Base-by-base conservation (phyloP, 2,113 vertebrate genomes). In the Pungitius pungitius region DNA sequence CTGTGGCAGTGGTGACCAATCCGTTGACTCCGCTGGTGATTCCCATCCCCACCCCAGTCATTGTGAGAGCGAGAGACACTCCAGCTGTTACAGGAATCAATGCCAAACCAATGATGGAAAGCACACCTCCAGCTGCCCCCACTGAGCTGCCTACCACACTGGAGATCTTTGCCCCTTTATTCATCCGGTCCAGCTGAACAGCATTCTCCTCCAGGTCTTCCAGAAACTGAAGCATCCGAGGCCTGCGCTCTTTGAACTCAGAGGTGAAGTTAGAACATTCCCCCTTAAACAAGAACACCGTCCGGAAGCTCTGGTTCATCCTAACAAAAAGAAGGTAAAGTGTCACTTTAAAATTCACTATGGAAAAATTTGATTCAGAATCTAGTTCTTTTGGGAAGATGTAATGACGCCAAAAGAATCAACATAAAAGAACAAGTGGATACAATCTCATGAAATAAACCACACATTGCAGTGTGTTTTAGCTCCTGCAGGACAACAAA, bases 131-230 rank as follows among this genome's bases (percentile, higher is more conserved):
- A 1, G 77, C 24, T 0, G 69, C 74, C 11, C 90, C 88, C 69
- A 89, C 82, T 0, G 90, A 90, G 17, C 85, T 90, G 26, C 88
- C 84, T 2, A 52, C 75, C n/a, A 90, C 82, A 27, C 79, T 88
- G 79, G 88, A 91, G 77, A 91, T 88, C 76, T 43, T 90, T 20
- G 87, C 65, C 0, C 85, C 90, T n/a, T 1, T 75, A 7, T 67
- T 85, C 88, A 89, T 89, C 8, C 6, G 60, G 75, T 87, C 87
- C 0, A 90, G 69, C 62, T 84, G 75, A 35, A 77, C 63, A 3
- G 83, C 81, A 0, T 0, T 39, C 17, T 69, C 35, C 45, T 91
- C 85, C 69, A 89, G 42, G 3, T 82, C 43, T 0, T 22, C 8
- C 0, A 89, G 83, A 59, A 60, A 83, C 73, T 83, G 13, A 30